Base-by-base conservation (phyloP, 2,113 vertebrate species). In the Aptenodytes patagonicus region DNA sequence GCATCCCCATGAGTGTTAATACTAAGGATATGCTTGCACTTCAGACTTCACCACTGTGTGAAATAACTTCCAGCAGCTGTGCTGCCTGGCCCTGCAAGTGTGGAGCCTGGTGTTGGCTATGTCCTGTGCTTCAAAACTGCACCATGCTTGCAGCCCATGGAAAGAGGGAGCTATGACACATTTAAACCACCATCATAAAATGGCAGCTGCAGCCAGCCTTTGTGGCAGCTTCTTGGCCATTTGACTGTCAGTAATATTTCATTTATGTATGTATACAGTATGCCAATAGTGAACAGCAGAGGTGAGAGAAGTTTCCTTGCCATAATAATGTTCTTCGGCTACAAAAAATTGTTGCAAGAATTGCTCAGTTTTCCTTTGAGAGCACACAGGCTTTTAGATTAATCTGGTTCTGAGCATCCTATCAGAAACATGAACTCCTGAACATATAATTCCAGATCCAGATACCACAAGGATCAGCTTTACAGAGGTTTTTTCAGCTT, bases 51-150 rank as follows among this genome's bases (percentile, higher is more conserved):
- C 9, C 16, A 11, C n/a, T 26, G 28, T 7, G 24, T 22, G 54
- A 58, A 83, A 66, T 3, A 14, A 11, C 19, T 79, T 46, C 52
- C 65, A 34, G 52, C 34, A 76, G 54, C n/a, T 29, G 38, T 17
- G 49, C 55, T 46, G 32, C 44, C 28, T 34, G 40, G 31, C 25
- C 28, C 15, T 52, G 52, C 25, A 6, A 26, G 38, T 0, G 6
- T 2, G 13, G 12, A 52, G 28, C 24, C 36, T 72, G 24, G 3
- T 12, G 15, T 2, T 15, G 49, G 24, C 17, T 26, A 1, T 2
- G 2, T 29, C 44, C 51, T 28, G 15, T 9, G 8, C 46, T 51
- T 51, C 3, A 4, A 24, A 52, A 47, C 5, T 7, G 36, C 20
- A n/a, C 36, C 14, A 0, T 6, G 20, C 19, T 17, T 11, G 28